Evolutionary conservation across 2,888 invertebrate genomes (phyloP).

Genomic region (Pollenia griseotomentosa): DNA sequence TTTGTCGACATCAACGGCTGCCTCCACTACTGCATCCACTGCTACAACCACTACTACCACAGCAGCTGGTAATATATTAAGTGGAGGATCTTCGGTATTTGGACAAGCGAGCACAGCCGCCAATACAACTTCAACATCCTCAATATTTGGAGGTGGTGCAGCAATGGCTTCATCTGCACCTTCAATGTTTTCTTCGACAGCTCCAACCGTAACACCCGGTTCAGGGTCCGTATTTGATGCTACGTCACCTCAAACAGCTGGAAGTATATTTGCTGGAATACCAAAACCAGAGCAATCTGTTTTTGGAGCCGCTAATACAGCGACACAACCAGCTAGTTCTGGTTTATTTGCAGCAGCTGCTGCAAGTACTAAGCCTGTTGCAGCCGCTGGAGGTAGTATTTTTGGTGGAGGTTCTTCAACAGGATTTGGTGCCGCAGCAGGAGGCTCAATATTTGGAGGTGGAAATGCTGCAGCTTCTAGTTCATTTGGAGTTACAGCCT

Average conservation of each 20-base stretch:
- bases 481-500: constrained; percentile 55
- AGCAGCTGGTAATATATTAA: constrained; percentile 48
- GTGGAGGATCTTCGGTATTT: constrained; percentile 40
- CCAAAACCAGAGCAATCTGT: constrained; percentile 81
- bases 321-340: constrained; percentile 74
- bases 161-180: constrained; percentile 68
- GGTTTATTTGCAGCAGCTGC: constrained; percentile 79
- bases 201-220: constrained; percentile 60
- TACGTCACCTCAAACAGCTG: constrained; percentile 62
- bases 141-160: constrained; percentile 71
- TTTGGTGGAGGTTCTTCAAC: constrained; percentile 74
- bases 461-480: constrained; percentile 57
- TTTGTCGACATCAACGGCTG: constrained; percentile 13
- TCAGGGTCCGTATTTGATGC: constrained; percentile 70
- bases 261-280: constrained; percentile 79
- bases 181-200: constrained; percentile 52
- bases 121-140: constrained; percentile 39
- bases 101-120: constrained; percentile 27
- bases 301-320: constrained; percentile 75
- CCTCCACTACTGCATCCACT: constrained; percentile 30
- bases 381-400: constrained; percentile 74
- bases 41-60: constrained; percentile 24
- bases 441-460: constrained; percentile 78
- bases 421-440: constrained; percentile 57
- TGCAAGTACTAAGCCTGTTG: constrained; percentile 75